phyloP scores from a whole-genome alignment of 35 echinoderm and acorn worm genomes.

The Patiria miniata region DNA sequence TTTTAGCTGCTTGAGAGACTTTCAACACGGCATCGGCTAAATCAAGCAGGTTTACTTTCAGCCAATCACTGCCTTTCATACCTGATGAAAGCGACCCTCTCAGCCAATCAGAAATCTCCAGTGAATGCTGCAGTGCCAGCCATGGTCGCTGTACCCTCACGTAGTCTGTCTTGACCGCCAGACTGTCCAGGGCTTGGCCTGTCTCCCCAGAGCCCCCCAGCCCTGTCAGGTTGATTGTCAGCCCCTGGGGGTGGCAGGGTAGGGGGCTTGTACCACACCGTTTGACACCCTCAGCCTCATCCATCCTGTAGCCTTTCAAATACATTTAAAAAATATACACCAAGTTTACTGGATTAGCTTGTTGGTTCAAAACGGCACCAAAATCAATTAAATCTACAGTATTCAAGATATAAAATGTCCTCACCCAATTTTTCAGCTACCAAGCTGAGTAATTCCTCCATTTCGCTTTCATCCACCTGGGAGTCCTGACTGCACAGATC shows the following conservation, averaged over 20 bases:
- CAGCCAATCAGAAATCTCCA: conserved; percentile 49
- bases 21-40: too few species aligned
- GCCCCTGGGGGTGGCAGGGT: conserved; percentile 6
- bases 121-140: conserved; percentile 39
- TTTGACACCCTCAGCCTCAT: conserved; percentile 35
- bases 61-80: background rate
- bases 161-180: conserved; percentile 64
- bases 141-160: conserved; percentile 29
- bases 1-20: too few species aligned
- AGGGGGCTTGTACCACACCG: conserved; percentile 2
- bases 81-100: conserved; percentile 1
- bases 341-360: too few species aligned
- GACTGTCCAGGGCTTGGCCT: conserved; percentile 53
- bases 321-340: too few species aligned
- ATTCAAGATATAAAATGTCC: too few species aligned
- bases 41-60: background rate
- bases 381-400: too few species aligned
- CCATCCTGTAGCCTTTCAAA: conserved; percentile 45
- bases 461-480: conserved; percentile 60
- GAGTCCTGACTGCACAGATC: conserved; percentile 48
- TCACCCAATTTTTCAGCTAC: conserved; percentile 49
- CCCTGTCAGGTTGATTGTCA: conserved; percentile 45
- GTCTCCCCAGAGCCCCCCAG: conserved; percentile 39
- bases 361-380: too few species aligned
- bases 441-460: conserved; percentile 51